Percentiles rank a stretch among this genome's conserved stretches.
Evolutionary conservation across 2,113 vertebrate species (phyloP).

Genomic region (Anseranas semipalmata): DNA sequence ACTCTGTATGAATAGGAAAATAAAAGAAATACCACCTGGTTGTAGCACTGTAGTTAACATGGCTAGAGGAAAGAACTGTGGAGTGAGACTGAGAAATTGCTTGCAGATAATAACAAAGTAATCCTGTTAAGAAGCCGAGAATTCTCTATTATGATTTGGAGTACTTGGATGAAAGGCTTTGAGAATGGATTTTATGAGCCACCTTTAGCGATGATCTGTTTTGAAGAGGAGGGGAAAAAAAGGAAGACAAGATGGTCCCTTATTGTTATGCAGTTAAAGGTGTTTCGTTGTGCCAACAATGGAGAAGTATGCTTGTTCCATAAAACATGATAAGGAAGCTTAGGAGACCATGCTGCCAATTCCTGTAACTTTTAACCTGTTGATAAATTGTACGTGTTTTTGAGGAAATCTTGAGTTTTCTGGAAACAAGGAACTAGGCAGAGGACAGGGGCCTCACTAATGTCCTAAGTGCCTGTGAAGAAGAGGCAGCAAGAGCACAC

Average conservation of each 20-base stretch:
- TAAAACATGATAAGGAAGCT: not conserved
- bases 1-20: not conserved
- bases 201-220: not conserved
- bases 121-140: not conserved
- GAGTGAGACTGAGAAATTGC: not conserved
- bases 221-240: not conserved
- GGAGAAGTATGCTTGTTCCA: not conserved
- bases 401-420: accelerated
- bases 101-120: not conserved
- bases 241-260: not conserved
- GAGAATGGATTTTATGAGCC: not conserved
- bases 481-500: not conserved
- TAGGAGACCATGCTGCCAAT: accelerated
- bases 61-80: not conserved
- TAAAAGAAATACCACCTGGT: not conserved
- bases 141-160: not conserved
- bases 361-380: not conserved
- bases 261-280: not conserved
- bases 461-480: too few relatives aligned
- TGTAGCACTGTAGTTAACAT: not conserved
- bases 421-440: not conserved
- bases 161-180: not conserved
- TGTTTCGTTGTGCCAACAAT: not conserved
- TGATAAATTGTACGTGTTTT: not conserved
- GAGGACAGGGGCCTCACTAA: not conserved